Conservation (phyloP, 2,797 vertebrate genomes). For the Aplochiton taeniatus region DNA sequence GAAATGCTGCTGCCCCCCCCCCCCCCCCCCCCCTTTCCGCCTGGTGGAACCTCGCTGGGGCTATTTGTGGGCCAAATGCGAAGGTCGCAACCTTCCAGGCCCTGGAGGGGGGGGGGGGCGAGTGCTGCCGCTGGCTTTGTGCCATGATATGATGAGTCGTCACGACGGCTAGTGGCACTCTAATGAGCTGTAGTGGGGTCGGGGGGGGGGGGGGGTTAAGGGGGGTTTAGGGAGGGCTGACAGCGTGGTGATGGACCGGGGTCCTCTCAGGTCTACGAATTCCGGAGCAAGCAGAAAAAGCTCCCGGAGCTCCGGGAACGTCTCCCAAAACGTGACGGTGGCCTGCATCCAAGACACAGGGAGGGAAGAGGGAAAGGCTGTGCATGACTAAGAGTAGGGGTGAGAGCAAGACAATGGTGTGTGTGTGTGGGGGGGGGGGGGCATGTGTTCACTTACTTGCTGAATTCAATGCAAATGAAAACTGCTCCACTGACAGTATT, state of each 20-base stretch:
- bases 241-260: constrained; percentile 77
- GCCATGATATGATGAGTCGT: constrained; percentile 84
- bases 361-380: constrained; percentile 49
- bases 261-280: constrained; percentile 72
- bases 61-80: constrained; percentile 78
- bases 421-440: too few relatives aligned
- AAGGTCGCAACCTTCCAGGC: constrained; percentile 75
- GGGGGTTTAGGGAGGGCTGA: constrained; percentile 52
- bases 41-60: constrained; percentile 74
- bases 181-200: constrained; percentile 79
- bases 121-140: constrained; percentile 69
- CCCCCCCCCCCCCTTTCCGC: constrained; percentile 73
- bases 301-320: constrained; percentile 64
- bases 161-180: constrained; percentile 75
- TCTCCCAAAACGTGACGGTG: constrained; percentile 62
- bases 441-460: too few relatives aligned
- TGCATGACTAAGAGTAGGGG: constrained; percentile 1
- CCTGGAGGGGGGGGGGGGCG: constrained; percentile 40
- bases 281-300: constrained; percentile 77
- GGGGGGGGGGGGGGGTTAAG: constrained; percentile 27
- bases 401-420: neutral
- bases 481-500: too few relatives aligned
- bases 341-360: constrained; percentile 61
- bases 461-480: too few relatives aligned
- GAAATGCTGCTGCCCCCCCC: constrained; percentile 75